Evolutionary conservation across 2,888 invertebrate genomes (phyloP).

Genomic region (Monochamus alternatus): DNA sequence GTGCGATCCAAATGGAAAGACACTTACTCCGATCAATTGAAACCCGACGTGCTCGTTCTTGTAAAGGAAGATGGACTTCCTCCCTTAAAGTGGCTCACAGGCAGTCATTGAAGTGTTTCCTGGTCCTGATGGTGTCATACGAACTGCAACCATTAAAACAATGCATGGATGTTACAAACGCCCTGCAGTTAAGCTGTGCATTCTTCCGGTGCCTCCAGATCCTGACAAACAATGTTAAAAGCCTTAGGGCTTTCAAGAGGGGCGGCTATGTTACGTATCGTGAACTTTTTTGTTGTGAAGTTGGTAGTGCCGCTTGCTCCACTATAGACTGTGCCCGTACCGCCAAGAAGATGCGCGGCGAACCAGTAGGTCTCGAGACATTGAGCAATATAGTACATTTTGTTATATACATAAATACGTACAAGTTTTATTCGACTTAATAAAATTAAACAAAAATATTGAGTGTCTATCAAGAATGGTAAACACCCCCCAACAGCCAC

Average conservation of each 20-base stretch:
- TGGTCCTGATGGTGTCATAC: conserved; percentile 35
- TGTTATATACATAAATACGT: neutral
- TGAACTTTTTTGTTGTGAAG: too few relatives aligned
- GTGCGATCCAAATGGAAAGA: conserved; percentile 34
- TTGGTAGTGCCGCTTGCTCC: too few relatives aligned
- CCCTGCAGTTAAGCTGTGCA: conserved; percentile 34
- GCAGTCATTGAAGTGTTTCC: conserved; percentile 30
- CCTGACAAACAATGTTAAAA: conserved; percentile 23
- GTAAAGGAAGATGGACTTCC: conserved; percentile 42
- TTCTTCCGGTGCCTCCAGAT: conserved; percentile 23
- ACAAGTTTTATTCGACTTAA: conserved; percentile 13
- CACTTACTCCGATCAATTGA: conserved; percentile 23
- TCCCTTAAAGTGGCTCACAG: conserved; percentile 37
- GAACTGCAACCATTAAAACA: conserved; percentile 33
- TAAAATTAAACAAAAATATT: conserved; percentile 19
- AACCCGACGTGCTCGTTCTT: conserved; percentile 36
- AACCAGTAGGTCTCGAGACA: too few relatives aligned
- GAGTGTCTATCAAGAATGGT: too few relatives aligned
- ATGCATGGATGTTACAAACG: conserved; percentile 19
- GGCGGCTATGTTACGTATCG: conserved; percentile 6
- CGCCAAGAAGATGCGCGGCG: too few relatives aligned
- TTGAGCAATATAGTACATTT: too few relatives aligned
- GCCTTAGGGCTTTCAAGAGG: conserved; percentile 26
- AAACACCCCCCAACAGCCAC: conserved; percentile 14
- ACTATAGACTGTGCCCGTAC: too few relatives aligned